These are phyloP conservation scores for Petaurus breviceps DNA, from an alignment of 2,113 vertebrate genomes.

Conservation along the genomic window DNA sequence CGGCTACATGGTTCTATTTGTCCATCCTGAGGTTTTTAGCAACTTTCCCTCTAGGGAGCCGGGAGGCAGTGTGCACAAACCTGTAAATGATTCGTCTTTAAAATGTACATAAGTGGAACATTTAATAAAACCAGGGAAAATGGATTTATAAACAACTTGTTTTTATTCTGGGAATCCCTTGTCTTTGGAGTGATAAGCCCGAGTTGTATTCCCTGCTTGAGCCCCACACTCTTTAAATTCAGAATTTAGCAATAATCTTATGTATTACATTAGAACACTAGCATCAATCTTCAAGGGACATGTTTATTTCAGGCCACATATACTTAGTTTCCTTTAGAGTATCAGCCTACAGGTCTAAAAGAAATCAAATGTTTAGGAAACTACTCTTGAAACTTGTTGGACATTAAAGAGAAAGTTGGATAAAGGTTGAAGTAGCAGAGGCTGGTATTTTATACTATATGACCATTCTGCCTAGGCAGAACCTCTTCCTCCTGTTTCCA, in stretches of 20 bases:
- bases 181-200: slow-evolving; percentile 47
- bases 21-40: slow-evolving; percentile 72
- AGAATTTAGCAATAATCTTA: neutral
- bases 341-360: no score
- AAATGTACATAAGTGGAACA: slow-evolving; percentile 83
- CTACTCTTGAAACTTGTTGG: neutral
- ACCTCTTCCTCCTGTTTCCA: neutral
- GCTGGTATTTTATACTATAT: neutral
- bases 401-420: no score
- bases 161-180: slow-evolving; percentile 72
- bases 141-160: slow-evolving; percentile 81
- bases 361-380: neutral
- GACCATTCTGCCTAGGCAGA: neutral
- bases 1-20: slow-evolving; percentile 66
- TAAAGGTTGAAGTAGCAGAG: neutral
- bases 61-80: slow-evolving; percentile 77
- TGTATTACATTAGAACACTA: no score
- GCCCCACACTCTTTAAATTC: neutral
- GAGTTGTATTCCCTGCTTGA: neutral
- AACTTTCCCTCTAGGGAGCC: slow-evolving; percentile 65
- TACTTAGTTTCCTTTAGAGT: no score
- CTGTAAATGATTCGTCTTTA: slow-evolving; percentile 82
- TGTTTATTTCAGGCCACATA: no score
- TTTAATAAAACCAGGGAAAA: slow-evolving; percentile 85
- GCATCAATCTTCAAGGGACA: no score